Conservation (phyloP, 2,113 vertebrate genomes). For the Cyanoramphus novaezelandiae region DNA sequence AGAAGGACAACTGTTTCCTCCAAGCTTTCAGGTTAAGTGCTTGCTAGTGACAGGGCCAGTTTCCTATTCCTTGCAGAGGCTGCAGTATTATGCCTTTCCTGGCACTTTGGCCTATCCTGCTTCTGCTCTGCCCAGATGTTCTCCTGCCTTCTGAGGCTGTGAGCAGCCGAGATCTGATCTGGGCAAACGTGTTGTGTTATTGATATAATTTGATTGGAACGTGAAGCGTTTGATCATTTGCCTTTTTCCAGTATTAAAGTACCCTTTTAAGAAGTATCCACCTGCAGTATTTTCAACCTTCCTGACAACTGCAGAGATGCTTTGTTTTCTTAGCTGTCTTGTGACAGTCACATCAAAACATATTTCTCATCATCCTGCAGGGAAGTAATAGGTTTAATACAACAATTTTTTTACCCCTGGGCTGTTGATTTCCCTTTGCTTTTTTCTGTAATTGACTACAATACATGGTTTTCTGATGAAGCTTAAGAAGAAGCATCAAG, state of each 20-base stretch:
- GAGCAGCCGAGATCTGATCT: not conserved
- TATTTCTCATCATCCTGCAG: not conserved
- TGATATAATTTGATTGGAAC: not conserved
- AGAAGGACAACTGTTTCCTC: not conserved
- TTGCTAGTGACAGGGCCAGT: not conserved
- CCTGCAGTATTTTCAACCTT: not conserved
- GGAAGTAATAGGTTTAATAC: not conserved
- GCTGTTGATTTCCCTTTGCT: not conserved
- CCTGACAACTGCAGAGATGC: not conserved
- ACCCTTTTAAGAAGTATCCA: not conserved
- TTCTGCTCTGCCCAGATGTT: not conserved
- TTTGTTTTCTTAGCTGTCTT: not conserved
- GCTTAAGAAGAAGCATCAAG: not conserved
- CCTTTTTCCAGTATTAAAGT: not conserved
- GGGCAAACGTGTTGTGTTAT: not conserved
- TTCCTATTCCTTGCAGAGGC: not conserved
- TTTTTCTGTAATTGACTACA: slow-evolving; percentile 16
- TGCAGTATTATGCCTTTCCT: not conserved
- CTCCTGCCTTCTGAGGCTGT: not conserved
- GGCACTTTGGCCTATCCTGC: not conserved
- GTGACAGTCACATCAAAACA: not conserved
- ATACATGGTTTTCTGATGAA: not conserved
- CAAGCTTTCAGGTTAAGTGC: not conserved
- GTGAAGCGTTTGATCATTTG: not conserved
- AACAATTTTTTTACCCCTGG: not conserved